Conservation (phyloP, 2,888 invertebrate genomes). For the Orthonychiurus folsomi region DNA sequence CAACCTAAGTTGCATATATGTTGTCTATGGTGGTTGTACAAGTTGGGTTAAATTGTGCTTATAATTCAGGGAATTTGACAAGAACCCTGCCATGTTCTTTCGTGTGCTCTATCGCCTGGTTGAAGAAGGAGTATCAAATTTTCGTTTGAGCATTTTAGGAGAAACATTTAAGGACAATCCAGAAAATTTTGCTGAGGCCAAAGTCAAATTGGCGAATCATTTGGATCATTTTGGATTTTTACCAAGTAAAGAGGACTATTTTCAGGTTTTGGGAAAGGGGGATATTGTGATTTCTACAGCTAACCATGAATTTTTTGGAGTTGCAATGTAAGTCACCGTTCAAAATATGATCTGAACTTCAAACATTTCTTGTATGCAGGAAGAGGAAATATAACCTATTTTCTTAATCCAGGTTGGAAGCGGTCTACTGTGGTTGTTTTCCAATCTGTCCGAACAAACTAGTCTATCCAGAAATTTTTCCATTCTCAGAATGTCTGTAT, state of each 20-base stretch:
- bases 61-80: slow-evolving; percentile 65
- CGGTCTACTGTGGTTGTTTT: slow-evolving; percentile 59
- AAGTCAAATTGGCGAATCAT: slow-evolving; percentile 46
- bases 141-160: slow-evolving; percentile 55
- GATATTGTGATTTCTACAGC: slow-evolving; percentile 65
- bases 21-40: neutral
- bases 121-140: slow-evolving; percentile 48
- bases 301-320: slow-evolving; percentile 66
- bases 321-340: slow-evolving; percentile 55
- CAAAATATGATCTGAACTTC: slow-evolving; percentile 19
- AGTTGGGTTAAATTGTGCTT: too few relatives aligned
- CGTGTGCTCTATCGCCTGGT: slow-evolving; percentile 49
- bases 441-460: slow-evolving; percentile 59
- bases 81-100: slow-evolving; percentile 59
- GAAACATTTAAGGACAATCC: slow-evolving; percentile 56
- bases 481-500: slow-evolving; percentile 51
- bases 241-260: slow-evolving; percentile 52
- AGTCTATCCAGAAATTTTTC: slow-evolving; percentile 64
- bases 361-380: slow-evolving; percentile 12
- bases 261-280: slow-evolving; percentile 49
- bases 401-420: slow-evolving; percentile 58
- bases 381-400: too few relatives aligned
- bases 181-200: slow-evolving; percentile 52
- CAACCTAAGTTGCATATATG: neutral
- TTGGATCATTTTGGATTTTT: slow-evolving; percentile 56